phyloP scores from a whole-genome alignment of 2,888 invertebrate genomes.

The Enoplolaimus lenunculus region DNA sequence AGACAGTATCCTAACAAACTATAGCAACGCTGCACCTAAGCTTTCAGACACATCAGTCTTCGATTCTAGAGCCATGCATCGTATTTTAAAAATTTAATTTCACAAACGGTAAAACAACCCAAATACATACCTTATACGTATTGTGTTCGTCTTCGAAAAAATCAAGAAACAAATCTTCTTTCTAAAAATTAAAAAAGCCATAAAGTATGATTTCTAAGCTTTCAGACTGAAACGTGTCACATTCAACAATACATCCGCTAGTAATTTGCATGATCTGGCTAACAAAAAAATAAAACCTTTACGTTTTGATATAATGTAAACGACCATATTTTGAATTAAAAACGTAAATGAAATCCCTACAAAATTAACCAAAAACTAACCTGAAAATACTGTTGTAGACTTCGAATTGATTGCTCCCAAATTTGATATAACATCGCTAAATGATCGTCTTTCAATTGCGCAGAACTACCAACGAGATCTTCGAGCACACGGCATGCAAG shows the following conservation, averaged over 20 bases:
- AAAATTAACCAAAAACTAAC: slow-evolving; percentile 39
- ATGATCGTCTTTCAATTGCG: slow-evolving; percentile 50
- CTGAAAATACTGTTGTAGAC: slow-evolving; percentile 80
- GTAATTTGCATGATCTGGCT: too few species aligned
- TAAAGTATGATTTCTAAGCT: not conserved
- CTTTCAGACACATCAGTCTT: too few species aligned
- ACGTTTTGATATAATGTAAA: too few species aligned
- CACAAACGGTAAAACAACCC: too few species aligned
- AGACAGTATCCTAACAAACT: too few species aligned
- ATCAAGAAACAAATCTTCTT: slow-evolving; percentile 92
- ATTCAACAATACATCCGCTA: not conserved
- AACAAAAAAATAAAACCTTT: too few species aligned
- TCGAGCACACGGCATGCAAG: slow-evolving; percentile 65
- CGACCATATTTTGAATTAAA: slow-evolving; percentile 14
- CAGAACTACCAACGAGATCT: slow-evolving; percentile 48
- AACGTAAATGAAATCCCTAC: slow-evolving; percentile 19
- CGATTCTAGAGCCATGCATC: slow-evolving; percentile 47
- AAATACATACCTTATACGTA: slow-evolving; percentile 67
- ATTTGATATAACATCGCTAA: slow-evolving; percentile 56
- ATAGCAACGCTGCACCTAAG: too few species aligned
- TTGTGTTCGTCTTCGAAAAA: slow-evolving; percentile 97
- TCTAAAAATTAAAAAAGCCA: slow-evolving; percentile 48
- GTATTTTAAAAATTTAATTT: not conserved
- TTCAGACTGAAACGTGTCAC: not conserved
- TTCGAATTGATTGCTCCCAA: slow-evolving; percentile 63